Base-by-base conservation (phyloP, 2,113 vertebrate genomes). In the Machaerirhynchus nigripectus region DNA sequence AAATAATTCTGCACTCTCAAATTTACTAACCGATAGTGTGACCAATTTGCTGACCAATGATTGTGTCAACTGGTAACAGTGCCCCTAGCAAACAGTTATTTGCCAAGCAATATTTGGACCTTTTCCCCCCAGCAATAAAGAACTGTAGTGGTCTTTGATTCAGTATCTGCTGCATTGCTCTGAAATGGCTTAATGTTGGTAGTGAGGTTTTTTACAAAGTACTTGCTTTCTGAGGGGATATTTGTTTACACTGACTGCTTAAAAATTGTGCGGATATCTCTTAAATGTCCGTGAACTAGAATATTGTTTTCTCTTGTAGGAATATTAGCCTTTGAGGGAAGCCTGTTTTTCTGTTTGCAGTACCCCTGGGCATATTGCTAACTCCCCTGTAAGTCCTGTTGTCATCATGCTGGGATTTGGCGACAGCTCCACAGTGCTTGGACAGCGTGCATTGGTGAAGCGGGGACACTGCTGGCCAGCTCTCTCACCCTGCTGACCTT, bases 1-100 rank as follows among this genome's bases (percentile, higher is more conserved):
- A 98, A 98, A 98, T 98, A 98, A 98, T 98, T 98, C 97, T 97
- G 95, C 96, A 94, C 97, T 96, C 97, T 97, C 96, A 97, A 98
- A 98, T 98, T 98, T 98, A 97, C 97, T 98, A 97, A 98, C 97
- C 94, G 81, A 98, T 98, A 98, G 98, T 97, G 97, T 91, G 96
- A 97, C 98, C 97, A 97, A 98, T 98, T 98, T 98, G 97, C 97
- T 97, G 97, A 98, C 97, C 98, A 98, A 96, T 96, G 97, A 96
- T 96, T 96, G 97, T 98, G 97, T 98, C 97, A 98, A 95, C 96
- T 92, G 95, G 96, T 96, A 98, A 97, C 89, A 97, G 95, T 57
- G 97, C 97, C 97, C 95, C 96, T 78, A 97, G 97, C 97, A 96
- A 97, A 97, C 89, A 95, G 97, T 92, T 97, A 98, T 98, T 98